These are phyloP conservation scores for Odocoileus virginianus DNA, from an alignment of 2,113 vertebrate genomes.

Conservation along the genomic window DNA sequence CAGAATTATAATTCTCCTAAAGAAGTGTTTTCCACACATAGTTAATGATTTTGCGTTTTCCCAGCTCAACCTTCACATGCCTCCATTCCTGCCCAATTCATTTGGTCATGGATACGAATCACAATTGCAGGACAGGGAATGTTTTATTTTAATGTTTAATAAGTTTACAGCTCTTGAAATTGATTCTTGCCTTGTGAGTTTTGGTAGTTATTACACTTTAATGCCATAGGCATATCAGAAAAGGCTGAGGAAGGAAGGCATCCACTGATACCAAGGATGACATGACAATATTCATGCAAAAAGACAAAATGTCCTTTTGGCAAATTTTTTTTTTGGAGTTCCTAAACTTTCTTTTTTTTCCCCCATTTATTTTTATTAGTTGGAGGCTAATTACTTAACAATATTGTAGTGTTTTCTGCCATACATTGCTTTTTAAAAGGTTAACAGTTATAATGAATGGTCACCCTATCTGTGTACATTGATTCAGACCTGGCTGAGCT, in stretches of 20 bases:
- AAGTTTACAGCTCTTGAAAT: constrained; percentile 73
- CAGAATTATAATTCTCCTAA: constrained; percentile 68
- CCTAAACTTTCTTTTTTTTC: no score
- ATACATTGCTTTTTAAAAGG: constrained; percentile 38
- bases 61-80: constrained; percentile 31
- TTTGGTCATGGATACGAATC: constrained; percentile 72
- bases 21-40: constrained; percentile 54
- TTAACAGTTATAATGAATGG: constrained; percentile 41
- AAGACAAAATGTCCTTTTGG: constrained; percentile 28
- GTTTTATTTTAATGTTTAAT: constrained; percentile 75
- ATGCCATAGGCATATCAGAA: constrained; percentile 22
- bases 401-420: no score
- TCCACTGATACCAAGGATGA: constrained; percentile 43
- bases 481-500: constrained; percentile 31
- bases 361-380: no score
- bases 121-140: constrained; percentile 63
- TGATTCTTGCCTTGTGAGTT: constrained; percentile 62
- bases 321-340: neutral
- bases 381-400: no score
- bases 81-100: neutral
- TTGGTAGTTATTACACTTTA: constrained; percentile 65
- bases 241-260: constrained; percentile 41
- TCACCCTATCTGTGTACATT: neutral
- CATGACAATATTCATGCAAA: constrained; percentile 48
- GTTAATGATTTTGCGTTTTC: constrained; percentile 48